phyloP scores from a whole-genome alignment of 2,797 vertebrate genomes.

The Rhinatrema bivittatum region DNA sequence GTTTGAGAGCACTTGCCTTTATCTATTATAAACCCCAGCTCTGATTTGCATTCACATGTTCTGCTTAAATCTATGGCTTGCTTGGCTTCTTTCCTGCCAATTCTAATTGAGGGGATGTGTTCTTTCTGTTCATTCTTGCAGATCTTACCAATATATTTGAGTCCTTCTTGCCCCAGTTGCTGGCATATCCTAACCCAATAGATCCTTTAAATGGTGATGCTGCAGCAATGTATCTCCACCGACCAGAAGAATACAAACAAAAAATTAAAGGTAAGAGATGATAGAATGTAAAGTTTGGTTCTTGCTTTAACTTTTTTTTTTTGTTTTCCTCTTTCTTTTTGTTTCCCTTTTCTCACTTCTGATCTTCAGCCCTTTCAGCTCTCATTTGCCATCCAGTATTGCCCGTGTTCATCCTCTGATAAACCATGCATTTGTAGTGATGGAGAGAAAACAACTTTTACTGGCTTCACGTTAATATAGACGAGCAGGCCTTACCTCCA shows the following conservation, averaged over 20 bases:
- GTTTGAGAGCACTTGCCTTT: no score
- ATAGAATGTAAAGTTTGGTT: no score
- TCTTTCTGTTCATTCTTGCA: conserved; percentile 26
- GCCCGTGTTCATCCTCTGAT: no score
- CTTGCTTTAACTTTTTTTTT: neutral
- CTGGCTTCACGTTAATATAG: no score
- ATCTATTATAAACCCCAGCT: no score
- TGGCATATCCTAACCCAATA: conserved; percentile 96
- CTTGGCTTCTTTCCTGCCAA: no score
- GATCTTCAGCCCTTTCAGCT: neutral
- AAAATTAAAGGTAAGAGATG: conserved; percentile 87
- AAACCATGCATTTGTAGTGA: no score
- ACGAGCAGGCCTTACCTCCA: no score
- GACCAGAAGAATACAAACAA: conserved; percentile 97
- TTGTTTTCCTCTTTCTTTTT: neutral
- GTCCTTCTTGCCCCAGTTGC: conserved; percentile 95
- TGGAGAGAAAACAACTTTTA: no score
- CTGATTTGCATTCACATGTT: no score
- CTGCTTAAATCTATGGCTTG: no score
- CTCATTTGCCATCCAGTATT: neutral
- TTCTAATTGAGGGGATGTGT: no score
- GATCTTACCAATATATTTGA: conserved; percentile 98
- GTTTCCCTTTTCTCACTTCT: neutral
- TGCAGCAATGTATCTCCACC: conserved; percentile 95
- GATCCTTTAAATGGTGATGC: conserved; percentile 91